Percentiles rank a stretch among this genome's conserved stretches.
These are phyloP conservation scores for Sitobion miscanthi DNA, from an alignment of 1,140 invertebrate genomes.

Conservation along the genomic window DNA sequence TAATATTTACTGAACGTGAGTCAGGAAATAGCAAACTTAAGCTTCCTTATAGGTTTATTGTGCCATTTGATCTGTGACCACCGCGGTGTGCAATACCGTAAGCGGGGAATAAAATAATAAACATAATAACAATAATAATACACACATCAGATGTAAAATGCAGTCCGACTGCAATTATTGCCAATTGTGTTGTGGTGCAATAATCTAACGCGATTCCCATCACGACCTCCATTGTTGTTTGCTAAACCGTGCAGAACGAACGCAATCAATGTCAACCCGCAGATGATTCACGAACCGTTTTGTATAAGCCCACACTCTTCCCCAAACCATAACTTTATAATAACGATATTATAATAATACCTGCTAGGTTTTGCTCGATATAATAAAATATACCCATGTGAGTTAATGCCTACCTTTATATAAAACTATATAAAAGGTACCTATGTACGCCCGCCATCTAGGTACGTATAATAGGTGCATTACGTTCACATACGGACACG, in stretches of 20 bases:
- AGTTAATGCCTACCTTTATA: background rate
- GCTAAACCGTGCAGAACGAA: constrained; percentile 19
- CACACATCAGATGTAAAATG: background rate
- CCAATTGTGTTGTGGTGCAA: constrained; percentile 14
- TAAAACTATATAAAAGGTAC: background rate
- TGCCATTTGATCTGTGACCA: background rate
- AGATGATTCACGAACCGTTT: constrained; percentile 26
- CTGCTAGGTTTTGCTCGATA: background rate
- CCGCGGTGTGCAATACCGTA: background rate
- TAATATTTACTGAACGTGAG: too few species aligned
- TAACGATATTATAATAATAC: background rate
- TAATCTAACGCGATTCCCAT: constrained; percentile 40
- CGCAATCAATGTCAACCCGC: constrained; percentile 36
- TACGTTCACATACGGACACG: background rate
- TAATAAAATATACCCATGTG: background rate
- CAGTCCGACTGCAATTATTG: background rate
- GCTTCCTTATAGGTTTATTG: background rate
- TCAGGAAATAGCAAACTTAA: background rate
- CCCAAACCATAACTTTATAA: background rate
- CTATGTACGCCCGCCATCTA: background rate
- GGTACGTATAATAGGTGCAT: background rate
- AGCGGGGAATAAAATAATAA: background rate
- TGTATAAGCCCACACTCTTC: background rate
- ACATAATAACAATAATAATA: background rate
- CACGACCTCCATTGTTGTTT: constrained; percentile 35